phyloP scores from a whole-genome alignment of 2,888 invertebrate species.

The Lepeophtheirus nordmannii region DNA sequence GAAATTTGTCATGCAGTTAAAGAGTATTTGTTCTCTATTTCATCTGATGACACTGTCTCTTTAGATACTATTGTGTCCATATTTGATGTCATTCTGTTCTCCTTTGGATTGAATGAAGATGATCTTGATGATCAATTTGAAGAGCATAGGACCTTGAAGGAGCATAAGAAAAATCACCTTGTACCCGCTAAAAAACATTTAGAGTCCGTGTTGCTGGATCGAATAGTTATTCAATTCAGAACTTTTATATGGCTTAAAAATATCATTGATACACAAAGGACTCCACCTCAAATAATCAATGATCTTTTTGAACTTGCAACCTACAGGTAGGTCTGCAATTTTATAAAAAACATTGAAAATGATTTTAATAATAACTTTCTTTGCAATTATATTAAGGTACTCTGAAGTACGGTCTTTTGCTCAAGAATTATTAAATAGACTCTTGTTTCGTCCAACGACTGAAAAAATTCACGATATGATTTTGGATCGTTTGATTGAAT shows the following conservation, averaged over 20 bases:
- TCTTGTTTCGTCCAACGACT: not conserved
- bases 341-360: no score
- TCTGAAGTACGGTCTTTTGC: conserved; percentile 18
- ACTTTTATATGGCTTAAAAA: conserved; percentile 21
- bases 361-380: no score
- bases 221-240: conserved; percentile 17
- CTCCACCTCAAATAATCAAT: not conserved
- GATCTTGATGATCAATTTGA: conserved; percentile 21
- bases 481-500: conserved; percentile 4
- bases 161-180: conserved; percentile 13
- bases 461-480: conserved; percentile 4
- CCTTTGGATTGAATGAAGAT: conserved; percentile 22
- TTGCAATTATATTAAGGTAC: not conserved
- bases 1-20: conserved; percentile 3
- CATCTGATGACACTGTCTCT: conserved; percentile 15
- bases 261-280: not conserved
- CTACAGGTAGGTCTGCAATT: not conserved
- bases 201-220: conserved; percentile 6
- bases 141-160: conserved; percentile 12
- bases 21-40: not conserved
- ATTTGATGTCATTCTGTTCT: conserved; percentile 20
- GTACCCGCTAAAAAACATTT: conserved; percentile 15
- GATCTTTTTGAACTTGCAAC: conserved; percentile 14
- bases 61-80: conserved; percentile 7
- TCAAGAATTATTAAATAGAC: conserved; percentile 18